Evolutionary conservation across 2,113 vertebrate species (phyloP).

Genomic region (Bufo bufo): DNA sequence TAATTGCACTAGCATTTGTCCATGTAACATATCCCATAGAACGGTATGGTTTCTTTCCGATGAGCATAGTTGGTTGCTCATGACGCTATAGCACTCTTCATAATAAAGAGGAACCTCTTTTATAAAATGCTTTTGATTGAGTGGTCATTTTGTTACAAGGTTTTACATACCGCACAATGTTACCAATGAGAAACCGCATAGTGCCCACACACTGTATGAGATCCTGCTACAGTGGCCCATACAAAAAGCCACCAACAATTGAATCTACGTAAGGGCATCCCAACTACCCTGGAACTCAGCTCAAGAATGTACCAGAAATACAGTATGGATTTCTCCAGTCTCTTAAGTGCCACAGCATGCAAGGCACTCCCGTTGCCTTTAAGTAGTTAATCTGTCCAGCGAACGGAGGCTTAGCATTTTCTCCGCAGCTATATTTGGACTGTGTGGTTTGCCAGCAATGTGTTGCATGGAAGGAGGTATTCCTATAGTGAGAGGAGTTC

Average conservation of each 20-base stretch:
- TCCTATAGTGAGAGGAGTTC: neutral
- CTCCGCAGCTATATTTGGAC: conserved; percentile 38
- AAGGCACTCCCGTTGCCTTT: neutral
- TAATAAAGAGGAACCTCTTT: neutral
- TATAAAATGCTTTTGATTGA: neutral
- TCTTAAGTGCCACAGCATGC: neutral
- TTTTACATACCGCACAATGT: neutral
- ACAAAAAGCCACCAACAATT: no score
- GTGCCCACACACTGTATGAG: neutral
- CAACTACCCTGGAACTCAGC: neutral
- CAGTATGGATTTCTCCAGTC: neutral
- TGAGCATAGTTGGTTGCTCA: neutral
- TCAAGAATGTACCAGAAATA: no score
- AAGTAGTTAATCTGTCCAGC: conserved; percentile 23
- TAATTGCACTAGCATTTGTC: neutral
- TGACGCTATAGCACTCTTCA: neutral
- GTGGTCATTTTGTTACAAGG: neutral
- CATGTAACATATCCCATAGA: neutral
- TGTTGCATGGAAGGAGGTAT: conserved; percentile 30
- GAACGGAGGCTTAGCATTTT: conserved; percentile 30
- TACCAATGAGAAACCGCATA: neutral
- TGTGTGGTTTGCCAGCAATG: conserved; percentile 43
- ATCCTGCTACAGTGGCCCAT: no score
- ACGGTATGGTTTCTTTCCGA: neutral
- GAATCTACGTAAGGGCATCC: no score